Evolutionary conservation across 35 echinoderm and acorn worm species (phyloP).

Genomic region (Acanthaster planci): DNA sequence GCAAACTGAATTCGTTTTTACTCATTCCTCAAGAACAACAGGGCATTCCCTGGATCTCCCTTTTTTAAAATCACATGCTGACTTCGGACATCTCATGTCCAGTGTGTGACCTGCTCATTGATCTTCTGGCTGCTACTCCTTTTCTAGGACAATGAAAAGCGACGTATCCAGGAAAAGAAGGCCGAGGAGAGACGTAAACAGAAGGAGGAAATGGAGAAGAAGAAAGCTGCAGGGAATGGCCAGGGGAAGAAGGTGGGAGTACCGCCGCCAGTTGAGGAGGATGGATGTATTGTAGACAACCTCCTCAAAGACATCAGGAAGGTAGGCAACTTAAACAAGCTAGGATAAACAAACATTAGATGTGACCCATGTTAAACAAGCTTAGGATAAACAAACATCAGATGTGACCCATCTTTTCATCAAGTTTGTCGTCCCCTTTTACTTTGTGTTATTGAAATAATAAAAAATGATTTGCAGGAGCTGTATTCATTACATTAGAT

Average conservation of each 20-base stretch:
- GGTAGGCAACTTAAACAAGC: constrained; percentile 41
- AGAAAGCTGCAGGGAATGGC: constrained; percentile 38
- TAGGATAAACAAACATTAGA: no score
- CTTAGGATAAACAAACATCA: no score
- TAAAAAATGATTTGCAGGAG: no score
- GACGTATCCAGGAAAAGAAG: constrained; percentile 77
- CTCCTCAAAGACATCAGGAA: constrained; percentile 90
- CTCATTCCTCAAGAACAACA: no score
- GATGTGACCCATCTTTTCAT: no score
- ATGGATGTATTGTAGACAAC: constrained; percentile 83
- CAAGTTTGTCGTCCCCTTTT: no score
- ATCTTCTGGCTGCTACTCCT: background rate
- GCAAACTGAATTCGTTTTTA: no score
- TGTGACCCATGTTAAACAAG: no score
- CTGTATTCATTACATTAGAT: no score
- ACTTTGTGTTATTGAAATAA: no score
- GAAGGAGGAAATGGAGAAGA: constrained; percentile 73
- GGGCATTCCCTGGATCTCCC: no score
- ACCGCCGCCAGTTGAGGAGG: constrained; percentile 49
- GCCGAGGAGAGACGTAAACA: constrained; percentile 76
- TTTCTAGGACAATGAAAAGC: constrained; percentile 88
- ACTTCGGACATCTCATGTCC: background rate
- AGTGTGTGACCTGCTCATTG: background rate
- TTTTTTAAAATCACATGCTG: background rate
- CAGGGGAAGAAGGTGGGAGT: constrained; percentile 43